Evolutionary conservation across 1,140 invertebrate species (phyloP).

Genomic region (Scaptomyza graminum): DNA sequence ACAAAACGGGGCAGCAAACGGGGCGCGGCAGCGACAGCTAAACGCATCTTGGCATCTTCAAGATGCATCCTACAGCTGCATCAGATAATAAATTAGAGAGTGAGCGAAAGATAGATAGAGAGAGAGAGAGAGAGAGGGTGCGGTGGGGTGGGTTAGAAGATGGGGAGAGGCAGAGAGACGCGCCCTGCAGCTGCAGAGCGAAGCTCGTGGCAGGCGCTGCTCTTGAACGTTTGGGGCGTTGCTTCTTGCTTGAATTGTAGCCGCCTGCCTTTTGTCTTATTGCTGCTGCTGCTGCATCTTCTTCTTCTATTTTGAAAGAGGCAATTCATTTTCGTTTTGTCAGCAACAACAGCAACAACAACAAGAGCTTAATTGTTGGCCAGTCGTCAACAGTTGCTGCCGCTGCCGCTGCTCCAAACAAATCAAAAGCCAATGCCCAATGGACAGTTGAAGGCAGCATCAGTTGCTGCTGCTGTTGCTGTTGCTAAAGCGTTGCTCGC

Average conservation of each 20-base stretch:
- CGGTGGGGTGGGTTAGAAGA: too few species aligned
- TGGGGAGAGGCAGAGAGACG: conserved; percentile 10
- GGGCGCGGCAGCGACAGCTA: conserved; percentile 40
- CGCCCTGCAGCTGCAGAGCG: conserved; percentile 18
- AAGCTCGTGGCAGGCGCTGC: conserved; percentile 9
- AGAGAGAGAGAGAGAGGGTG: too few species aligned
- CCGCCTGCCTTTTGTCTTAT: conserved; percentile 40
- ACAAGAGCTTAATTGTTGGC: conserved; percentile 64
- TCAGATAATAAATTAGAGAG: conserved; percentile 67
- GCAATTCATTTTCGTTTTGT: conserved; percentile 73
- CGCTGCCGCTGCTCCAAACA: conserved; percentile 38
- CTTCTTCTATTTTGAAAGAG: conserved; percentile 51
- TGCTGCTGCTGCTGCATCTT: background rate
- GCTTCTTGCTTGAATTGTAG: conserved; percentile 39
- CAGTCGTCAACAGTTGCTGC: conserved; percentile 60
- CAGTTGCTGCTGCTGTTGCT: conserved; percentile 19
- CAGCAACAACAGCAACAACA: conserved; percentile 34
- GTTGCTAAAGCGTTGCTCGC: conserved; percentile 40
- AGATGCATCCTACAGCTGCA: conserved; percentile 53
- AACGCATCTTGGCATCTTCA: conserved; percentile 49
- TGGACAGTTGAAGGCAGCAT: conserved; percentile 16
- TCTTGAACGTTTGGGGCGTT: conserved; percentile 37
- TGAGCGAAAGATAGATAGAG: conserved; percentile 2
- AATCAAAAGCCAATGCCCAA: conserved; percentile 61
- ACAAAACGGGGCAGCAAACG: conserved; percentile 12